Conservation (phyloP, 2,888 invertebrate genomes). For the Campopleginae sp. region DNA sequence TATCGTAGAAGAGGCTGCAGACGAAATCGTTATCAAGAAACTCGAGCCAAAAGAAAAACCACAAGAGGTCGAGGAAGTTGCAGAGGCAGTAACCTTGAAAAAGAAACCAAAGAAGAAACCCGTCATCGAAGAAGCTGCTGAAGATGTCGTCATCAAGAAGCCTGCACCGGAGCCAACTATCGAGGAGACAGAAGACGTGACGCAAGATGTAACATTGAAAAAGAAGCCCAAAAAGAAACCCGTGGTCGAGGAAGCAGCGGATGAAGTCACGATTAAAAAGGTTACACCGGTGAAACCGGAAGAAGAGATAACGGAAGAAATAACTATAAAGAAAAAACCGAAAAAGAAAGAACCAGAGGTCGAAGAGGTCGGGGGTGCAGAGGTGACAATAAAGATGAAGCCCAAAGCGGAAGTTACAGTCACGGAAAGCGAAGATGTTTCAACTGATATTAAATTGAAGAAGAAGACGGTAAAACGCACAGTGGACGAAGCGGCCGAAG, state of each 20-base stretch:
- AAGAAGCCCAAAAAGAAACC: slow-evolving; percentile 75
- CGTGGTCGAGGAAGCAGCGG: slow-evolving; percentile 81
- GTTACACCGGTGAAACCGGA: slow-evolving; percentile 72
- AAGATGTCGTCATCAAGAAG: slow-evolving; percentile 82
- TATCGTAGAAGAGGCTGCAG: slow-evolving; percentile 70
- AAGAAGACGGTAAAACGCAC: slow-evolving; percentile 76
- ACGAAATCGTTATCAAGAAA: slow-evolving; percentile 74
- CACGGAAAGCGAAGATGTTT: slow-evolving; percentile 74
- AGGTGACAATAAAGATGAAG: slow-evolving; percentile 77
- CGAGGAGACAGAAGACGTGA: slow-evolving; percentile 73
- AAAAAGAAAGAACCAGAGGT: slow-evolving; percentile 70
- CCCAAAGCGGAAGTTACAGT: slow-evolving; percentile 73
- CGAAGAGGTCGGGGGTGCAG: slow-evolving; percentile 73
- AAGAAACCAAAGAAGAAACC: slow-evolving; percentile 70
- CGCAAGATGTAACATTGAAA: slow-evolving; percentile 75
- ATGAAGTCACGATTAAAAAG: slow-evolving; percentile 83
- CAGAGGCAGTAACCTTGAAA: slow-evolving; percentile 69
- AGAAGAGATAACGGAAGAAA: slow-evolving; percentile 70
- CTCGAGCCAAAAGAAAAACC: slow-evolving; percentile 74
- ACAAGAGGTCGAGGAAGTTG: slow-evolving; percentile 76
- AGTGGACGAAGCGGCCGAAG: slow-evolving; percentile 76
- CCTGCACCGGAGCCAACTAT: slow-evolving; percentile 72
- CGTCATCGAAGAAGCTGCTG: slow-evolving; percentile 77
- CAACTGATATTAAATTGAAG: slow-evolving; percentile 85
- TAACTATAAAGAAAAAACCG: slow-evolving; percentile 67